Evolutionary conservation across 2,113 vertebrate species (phyloP).

Genomic region (Rostratula benghalensis): DNA sequence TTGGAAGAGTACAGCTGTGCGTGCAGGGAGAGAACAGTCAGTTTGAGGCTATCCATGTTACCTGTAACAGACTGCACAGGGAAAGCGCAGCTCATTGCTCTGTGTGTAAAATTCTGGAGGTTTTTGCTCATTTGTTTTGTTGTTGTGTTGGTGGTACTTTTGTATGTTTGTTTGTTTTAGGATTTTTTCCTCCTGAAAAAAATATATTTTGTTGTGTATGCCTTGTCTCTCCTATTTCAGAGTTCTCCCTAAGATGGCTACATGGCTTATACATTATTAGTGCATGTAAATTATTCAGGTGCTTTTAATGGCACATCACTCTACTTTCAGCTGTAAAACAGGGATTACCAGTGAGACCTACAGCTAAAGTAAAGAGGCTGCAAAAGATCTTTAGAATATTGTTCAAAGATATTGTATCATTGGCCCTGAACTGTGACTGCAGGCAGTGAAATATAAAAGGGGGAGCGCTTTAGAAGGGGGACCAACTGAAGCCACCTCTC

Average conservation of each 20-base stretch:
- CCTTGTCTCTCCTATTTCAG: not conserved
- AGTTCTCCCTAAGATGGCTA: not conserved
- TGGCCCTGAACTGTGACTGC: not conserved
- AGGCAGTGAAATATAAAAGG: not conserved
- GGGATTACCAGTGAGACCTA: not conserved
- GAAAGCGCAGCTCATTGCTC: not conserved
- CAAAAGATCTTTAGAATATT: not conserved
- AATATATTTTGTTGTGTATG: fast-evolving
- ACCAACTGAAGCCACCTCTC: not conserved
- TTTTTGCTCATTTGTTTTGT: not conserved
- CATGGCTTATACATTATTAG: not conserved
- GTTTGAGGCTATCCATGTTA: not conserved
- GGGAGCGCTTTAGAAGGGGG: not conserved
- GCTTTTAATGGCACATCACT: conserved; percentile 11
- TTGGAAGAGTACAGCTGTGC: not conserved
- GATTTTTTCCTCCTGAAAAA: not conserved
- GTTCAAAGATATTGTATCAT: not conserved
- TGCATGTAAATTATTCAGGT: conserved; percentile 12
- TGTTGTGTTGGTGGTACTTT: not conserved
- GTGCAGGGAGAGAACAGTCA: not conserved
- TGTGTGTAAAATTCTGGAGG: not conserved
- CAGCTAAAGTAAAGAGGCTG: not conserved
- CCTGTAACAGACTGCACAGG: not conserved
- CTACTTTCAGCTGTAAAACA: not conserved
- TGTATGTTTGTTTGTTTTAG: not conserved